Conservation (phyloP, 92 coral and sea anemone species). For the Montipora capitata region DNA sequence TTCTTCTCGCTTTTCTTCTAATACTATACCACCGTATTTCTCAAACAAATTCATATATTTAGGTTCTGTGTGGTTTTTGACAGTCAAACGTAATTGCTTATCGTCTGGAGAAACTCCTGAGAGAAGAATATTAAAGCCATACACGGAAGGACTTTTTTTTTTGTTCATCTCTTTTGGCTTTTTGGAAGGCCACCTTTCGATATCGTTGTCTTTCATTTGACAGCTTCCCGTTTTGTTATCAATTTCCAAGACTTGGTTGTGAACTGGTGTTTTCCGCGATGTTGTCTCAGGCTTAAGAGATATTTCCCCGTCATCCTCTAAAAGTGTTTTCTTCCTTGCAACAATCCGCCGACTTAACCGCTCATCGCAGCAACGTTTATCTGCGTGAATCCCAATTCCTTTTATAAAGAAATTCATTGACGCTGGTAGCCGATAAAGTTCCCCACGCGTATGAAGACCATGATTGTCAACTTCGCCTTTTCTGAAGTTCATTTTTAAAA, state of each 20-base stretch:
- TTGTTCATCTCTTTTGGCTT: neutral
- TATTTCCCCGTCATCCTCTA: neutral
- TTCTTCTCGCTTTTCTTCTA: neutral
- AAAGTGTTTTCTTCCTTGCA: neutral
- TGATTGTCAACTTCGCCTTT: slow-evolving; percentile 7
- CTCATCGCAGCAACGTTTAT: neutral
- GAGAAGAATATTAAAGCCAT: neutral
- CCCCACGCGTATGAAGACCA: neutral
- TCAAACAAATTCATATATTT: too few species aligned
- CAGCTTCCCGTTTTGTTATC: slow-evolving; percentile 1
- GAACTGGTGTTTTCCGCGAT: neutral
- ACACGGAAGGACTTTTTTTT: neutral
- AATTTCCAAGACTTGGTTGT: neutral
- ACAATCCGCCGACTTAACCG: neutral
- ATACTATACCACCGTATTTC: too few species aligned
- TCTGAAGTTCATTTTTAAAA: slow-evolving; percentile 26
- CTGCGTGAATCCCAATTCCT: slow-evolving; percentile 17
- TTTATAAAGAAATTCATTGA: slow-evolving; percentile 26
- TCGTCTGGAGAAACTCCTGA: neutral
- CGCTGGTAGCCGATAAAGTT: neutral
- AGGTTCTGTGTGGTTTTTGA: neutral
- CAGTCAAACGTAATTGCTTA: neutral
- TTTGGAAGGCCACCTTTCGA: neutral
- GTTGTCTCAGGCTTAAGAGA: neutral
- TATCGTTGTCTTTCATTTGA: neutral